phyloP scores from a whole-genome alignment of 2,888 invertebrate species.

The Onchidella celtica region DNA sequence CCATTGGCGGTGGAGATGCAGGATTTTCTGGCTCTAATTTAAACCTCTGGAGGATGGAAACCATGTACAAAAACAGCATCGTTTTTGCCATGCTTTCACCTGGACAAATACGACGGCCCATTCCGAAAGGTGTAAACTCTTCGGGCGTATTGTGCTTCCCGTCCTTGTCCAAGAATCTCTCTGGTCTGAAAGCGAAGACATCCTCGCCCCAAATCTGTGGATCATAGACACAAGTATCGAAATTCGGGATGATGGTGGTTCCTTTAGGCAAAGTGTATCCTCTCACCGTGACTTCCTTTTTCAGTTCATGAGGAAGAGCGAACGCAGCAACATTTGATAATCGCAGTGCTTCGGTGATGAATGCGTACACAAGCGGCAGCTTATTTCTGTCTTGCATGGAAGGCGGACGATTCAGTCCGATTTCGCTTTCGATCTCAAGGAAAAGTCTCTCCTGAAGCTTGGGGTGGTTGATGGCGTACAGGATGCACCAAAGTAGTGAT shows the following conservation, averaged over 20 bases:
- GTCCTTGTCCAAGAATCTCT: slow-evolving; percentile 56
- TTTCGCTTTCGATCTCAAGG: slow-evolving; percentile 64
- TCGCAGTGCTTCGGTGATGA: slow-evolving; percentile 66
- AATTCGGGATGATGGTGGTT: slow-evolving; percentile 54
- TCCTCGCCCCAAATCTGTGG: slow-evolving; percentile 43
- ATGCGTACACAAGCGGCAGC: slow-evolving; percentile 66
- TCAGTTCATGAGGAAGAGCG: slow-evolving; percentile 53
- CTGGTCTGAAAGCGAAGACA: slow-evolving; percentile 44
- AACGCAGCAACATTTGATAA: slow-evolving; percentile 60
- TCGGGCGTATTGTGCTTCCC: slow-evolving; percentile 43
- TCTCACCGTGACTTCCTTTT: slow-evolving; percentile 60
- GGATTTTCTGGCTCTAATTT: no score
- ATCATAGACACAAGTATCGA: slow-evolving; percentile 58
- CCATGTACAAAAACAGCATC: no score
- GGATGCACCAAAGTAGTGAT: slow-evolving; percentile 91
- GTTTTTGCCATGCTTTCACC: no score
- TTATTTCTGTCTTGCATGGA: slow-evolving; percentile 55
- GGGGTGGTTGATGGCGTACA: slow-evolving; percentile 89
- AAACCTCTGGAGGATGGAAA: no score
- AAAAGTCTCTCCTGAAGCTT: slow-evolving; percentile 79
- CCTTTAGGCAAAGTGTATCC: slow-evolving; percentile 66
- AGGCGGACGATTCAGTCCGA: slow-evolving; percentile 68
- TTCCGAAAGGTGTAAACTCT: slow-evolving; percentile 37
- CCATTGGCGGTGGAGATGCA: no score
- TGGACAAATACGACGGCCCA: slow-evolving; percentile 16